These are phyloP conservation scores for Mycteria americana DNA, from an alignment of 2,797 vertebrate genomes.

Conservation along the genomic window DNA sequence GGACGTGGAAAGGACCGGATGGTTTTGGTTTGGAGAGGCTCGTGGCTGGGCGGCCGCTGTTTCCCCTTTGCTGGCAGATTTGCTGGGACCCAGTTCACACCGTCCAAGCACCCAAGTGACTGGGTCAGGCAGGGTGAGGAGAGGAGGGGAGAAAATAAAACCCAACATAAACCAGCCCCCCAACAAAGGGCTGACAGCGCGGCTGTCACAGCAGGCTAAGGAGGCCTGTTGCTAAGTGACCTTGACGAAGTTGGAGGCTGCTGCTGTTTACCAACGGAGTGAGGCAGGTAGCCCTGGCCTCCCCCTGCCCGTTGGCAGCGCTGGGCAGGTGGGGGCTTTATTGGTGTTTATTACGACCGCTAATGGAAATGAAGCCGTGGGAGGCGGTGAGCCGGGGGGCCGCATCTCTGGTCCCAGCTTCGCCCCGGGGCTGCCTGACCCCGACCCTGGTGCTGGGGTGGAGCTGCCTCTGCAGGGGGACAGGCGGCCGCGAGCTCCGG, in stretches of 20 bases:
- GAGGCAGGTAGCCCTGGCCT: not conserved
- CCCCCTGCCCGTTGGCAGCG: not conserved
- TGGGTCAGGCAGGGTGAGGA: accelerated
- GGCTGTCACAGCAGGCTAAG: not conserved
- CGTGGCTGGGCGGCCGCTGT: not conserved
- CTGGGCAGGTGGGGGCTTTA: not conserved
- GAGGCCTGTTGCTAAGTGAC: not conserved
- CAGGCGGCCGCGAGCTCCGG: not conserved
- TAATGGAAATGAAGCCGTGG: not conserved
- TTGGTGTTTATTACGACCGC: not conserved
- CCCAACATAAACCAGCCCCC: not conserved
- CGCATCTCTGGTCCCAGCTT: not conserved
- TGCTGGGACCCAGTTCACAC: not conserved
- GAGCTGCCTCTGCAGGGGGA: not conserved
- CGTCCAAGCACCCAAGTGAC: not conserved
- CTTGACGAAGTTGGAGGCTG: not conserved
- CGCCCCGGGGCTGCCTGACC: accelerated
- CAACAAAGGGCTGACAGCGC: not conserved
- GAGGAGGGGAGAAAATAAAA: not conserved
- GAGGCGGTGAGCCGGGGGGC: accelerated
- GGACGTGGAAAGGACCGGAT: accelerated
- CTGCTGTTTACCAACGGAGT: not conserved
- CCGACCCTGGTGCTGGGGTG: not conserved
- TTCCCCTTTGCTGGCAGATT: not conserved
- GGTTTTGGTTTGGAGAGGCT: not conserved